A percentile compares a stretch with the other conserved stretches of the same genome.
Evolutionary conservation across 2,113 vertebrate species (phyloP).

Genomic region (Xiphophorus maculatus): DNA sequence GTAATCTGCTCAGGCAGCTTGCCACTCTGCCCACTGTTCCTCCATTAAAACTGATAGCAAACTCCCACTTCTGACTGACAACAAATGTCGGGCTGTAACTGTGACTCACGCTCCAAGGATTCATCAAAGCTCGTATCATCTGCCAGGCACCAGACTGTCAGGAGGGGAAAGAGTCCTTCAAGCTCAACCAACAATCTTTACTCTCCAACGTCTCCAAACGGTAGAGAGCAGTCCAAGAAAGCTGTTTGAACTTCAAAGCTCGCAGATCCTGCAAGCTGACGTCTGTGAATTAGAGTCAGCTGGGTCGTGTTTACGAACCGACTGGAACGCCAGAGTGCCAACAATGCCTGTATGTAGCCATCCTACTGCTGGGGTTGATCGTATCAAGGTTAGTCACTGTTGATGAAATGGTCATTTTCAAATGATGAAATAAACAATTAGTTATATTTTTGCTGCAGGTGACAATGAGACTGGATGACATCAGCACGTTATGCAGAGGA

Average conservation of each 20-base stretch:
- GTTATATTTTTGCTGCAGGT: background rate
- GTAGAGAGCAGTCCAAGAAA: conserved; percentile 6
- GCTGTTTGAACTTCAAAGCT: conserved; percentile 41
- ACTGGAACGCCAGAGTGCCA: background rate
- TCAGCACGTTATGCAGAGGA: background rate
- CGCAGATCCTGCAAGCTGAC: conserved; percentile 35
- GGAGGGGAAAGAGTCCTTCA: conserved; percentile 28
- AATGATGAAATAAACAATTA: background rate
- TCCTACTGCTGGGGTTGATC: conserved; percentile 1
- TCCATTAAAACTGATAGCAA: conserved; percentile 49
- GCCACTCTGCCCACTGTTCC: conserved; percentile 27
- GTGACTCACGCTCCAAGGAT: conserved; percentile 50
- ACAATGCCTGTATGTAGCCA: conserved; percentile 8
- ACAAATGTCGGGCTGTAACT: conserved; percentile 53
- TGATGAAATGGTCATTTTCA: background rate
- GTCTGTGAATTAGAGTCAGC: conserved; percentile 8
- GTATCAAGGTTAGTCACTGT: background rate
- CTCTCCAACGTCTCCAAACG: conserved; percentile 52
- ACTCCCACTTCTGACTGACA: conserved; percentile 59
- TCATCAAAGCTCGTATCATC: conserved; percentile 57
- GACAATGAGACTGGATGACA: background rate
- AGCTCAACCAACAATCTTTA: conserved; percentile 52
- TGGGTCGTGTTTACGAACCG: conserved; percentile 15
- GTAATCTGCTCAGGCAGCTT: conserved; percentile 37
- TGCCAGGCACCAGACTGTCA: conserved; percentile 43